Conservation (phyloP, 2,888 invertebrate genomes). For the Mesorhabditis spiculigera region DNA sequence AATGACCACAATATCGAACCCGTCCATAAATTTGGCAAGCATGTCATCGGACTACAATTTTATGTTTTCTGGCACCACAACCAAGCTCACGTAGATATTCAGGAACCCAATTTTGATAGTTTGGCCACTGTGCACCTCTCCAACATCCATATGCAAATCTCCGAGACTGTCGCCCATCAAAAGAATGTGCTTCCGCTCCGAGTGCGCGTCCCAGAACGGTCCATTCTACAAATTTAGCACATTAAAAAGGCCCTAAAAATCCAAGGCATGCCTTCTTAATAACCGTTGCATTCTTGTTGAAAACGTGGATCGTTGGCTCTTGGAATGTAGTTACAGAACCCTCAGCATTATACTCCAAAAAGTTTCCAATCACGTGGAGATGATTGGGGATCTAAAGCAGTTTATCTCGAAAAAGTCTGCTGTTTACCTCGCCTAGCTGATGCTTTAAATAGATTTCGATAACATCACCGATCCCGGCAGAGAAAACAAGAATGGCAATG, state of each 20-base stretch:
- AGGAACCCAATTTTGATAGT: not conserved
- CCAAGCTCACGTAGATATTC: not conserved
- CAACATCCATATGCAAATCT: constrained; percentile 84
- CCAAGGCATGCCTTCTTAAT: constrained; percentile 71
- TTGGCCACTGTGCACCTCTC: constrained; percentile 58
- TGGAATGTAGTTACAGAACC: constrained; percentile 64
- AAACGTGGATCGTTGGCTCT: constrained; percentile 78
- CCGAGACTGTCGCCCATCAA: constrained; percentile 86
- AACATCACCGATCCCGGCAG: not conserved
- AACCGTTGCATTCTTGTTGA: constrained; percentile 83
- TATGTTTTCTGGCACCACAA: not conserved
- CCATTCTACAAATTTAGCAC: constrained; percentile 47
- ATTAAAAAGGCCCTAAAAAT: constrained; percentile 62
- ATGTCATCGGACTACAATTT: not conserved
- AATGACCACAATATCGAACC: not conserved
- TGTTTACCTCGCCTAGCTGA: not conserved
- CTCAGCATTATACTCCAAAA: not conserved
- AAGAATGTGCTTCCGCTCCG: constrained; percentile 64
- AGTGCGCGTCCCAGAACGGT: constrained; percentile 60
- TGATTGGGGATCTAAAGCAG: not conserved
- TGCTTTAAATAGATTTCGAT: not conserved
- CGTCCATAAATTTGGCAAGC: not conserved
- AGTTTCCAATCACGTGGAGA: not conserved
- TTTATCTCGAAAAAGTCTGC: not conserved
- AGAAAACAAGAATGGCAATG: not conserved